Percentiles rank a stretch among this genome's conserved stretches.
phyloP scores from a whole-genome alignment of 2,888 invertebrate species.

The Apamea sordens region DNA sequence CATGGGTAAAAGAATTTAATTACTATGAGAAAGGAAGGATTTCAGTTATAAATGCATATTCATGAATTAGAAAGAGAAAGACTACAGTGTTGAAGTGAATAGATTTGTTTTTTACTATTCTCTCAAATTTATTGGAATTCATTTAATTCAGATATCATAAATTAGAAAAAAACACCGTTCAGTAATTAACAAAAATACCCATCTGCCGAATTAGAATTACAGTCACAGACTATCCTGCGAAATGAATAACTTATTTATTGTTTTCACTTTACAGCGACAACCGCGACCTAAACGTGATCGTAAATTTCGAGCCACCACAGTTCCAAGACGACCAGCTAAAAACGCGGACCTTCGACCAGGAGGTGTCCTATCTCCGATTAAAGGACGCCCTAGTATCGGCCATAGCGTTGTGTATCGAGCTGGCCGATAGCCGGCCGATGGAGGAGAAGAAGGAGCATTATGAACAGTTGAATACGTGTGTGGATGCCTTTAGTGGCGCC shows the following conservation, averaged over 20 bases:
- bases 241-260: background rate
- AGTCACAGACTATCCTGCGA: background rate
- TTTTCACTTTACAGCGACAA: constrained; percentile 90
- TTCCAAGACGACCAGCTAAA: constrained; percentile 78
- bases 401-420: constrained; percentile 82
- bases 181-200: background rate
- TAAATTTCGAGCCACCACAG: constrained; percentile 92
- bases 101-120: too few relatives aligned
- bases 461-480: constrained; percentile 76
- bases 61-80: too few relatives aligned
- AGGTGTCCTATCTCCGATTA: constrained; percentile 81
- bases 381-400: constrained; percentile 83
- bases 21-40: too few relatives aligned
- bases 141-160: background rate
- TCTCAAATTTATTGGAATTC: background rate
- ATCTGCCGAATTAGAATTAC: background rate
- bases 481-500: constrained; percentile 79
- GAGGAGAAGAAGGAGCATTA: constrained; percentile 75
- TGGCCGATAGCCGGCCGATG: constrained; percentile 73
- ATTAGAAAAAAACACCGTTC: background rate
- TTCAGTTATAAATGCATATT: too few relatives aligned
- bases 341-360: constrained; percentile 81
- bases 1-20: too few relatives aligned
- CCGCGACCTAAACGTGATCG: constrained; percentile 93
- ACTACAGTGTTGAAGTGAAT: too few relatives aligned